phyloP scores from a whole-genome alignment of 2,888 invertebrate genomes.

The Microctonus brassicae region DNA sequence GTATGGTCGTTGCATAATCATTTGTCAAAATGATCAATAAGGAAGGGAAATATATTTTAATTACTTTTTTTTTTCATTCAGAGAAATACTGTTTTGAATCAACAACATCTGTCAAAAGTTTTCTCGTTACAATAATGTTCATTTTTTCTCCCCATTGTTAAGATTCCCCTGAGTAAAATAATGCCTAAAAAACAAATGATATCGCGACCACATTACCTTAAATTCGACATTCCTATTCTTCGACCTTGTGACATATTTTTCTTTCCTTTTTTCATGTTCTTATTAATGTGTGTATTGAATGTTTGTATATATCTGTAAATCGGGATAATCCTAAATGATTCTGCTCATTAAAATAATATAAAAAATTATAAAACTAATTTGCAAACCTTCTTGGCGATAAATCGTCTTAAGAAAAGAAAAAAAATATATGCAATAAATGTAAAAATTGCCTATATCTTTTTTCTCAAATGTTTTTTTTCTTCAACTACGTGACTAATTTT shows the following conservation, averaged over 20 bases:
- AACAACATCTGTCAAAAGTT: too few species aligned
- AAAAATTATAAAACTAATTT: neutral
- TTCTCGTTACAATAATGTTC: too few species aligned
- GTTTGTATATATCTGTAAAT: neutral
- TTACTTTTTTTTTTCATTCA: too few species aligned
- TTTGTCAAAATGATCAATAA: too few species aligned
- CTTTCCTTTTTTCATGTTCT: slow-evolving; percentile 36
- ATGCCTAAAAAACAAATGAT: slow-evolving; percentile 16
- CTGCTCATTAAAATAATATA: neutral
- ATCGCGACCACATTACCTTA: slow-evolving; percentile 44
- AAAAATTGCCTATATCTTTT: slow-evolving; percentile 22
- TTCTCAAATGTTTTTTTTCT: neutral
- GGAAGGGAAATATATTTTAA: too few species aligned
- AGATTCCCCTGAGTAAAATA: too few species aligned
- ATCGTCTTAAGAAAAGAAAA: neutral
- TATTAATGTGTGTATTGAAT: slow-evolving; percentile 37
- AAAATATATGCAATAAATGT: neutral
- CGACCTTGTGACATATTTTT: slow-evolving; percentile 37
- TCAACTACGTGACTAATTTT: neutral
- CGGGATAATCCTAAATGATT: neutral
- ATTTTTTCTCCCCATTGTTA: too few species aligned
- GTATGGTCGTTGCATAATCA: too few species aligned
- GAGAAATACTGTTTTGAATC: too few species aligned
- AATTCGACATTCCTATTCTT: slow-evolving; percentile 43
- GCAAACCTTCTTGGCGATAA: neutral